These are phyloP conservation scores for Enteromius mattozi DNA, from an alignment of 2,797 vertebrate genomes.

Conservation along the genomic window DNA sequence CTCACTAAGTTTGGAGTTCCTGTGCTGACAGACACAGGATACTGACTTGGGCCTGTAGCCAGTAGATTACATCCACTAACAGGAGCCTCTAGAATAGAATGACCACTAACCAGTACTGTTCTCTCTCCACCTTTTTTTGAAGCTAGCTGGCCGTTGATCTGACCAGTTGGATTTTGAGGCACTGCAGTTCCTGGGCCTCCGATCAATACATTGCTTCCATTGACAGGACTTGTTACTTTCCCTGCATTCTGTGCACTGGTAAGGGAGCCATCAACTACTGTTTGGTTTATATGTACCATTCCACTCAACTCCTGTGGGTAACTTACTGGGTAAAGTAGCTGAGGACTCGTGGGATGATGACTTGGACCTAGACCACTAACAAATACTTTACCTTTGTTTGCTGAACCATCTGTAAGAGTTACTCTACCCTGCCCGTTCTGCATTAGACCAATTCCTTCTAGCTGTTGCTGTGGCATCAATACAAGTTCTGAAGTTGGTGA, in stretches of 20 bases:
- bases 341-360: neutral
- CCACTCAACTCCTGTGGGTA: neutral
- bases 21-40: neutral
- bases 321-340: neutral
- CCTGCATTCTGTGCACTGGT: neutral
- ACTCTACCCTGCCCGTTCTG: neutral
- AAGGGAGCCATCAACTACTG: neutral
- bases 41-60: neutral
- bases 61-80: neutral
- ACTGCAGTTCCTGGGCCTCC: neutral
- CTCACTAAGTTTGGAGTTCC: neutral
- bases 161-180: neutral
- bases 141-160: neutral
- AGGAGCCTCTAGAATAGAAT: neutral
- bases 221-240: neutral
- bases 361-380: neutral
- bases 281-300: neutral
- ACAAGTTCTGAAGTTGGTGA: slow-evolving; percentile 8
- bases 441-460: neutral
- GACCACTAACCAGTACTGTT: neutral
- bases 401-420: neutral
- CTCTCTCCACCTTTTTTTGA: neutral
- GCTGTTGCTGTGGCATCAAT: slow-evolving; percentile 25
- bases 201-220: neutral
- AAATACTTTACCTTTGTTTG: neutral